Evolutionary conservation across 2,797 vertebrate species (phyloP), one percentile per base, ranked within the genome.

Genomic region (Gallinago nigripennis): DNA sequence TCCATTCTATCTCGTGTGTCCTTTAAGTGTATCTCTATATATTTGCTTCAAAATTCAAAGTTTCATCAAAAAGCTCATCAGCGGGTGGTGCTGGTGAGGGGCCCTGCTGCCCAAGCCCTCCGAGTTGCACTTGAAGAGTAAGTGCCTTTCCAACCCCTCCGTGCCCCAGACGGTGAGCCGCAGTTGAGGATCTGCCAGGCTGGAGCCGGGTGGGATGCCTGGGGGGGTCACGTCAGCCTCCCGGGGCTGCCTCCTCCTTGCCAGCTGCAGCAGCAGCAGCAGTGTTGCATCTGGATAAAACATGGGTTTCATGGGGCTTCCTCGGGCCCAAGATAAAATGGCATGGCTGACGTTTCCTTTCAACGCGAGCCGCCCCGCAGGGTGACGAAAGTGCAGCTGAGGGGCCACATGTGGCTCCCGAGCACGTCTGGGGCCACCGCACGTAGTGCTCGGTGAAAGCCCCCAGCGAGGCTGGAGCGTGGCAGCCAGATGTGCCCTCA

Each of bases 241-340:
- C 63, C 4, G 1, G 53, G 35, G 35, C 35, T 6, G 14, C 41
- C 15, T 56, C 64, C 1, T 0, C 76, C 66, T 12, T 0, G 6
- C 63, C 58, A 60, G 58, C 72, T 64, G 69, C 58, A 60, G 58
- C 88, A 72, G 69, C 66, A 48, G 83, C 53, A 78, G 70, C 71
- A 30, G 54, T 7, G 11, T 27, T 54, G 31, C 65, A 46, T 94
- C 88, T 94, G 94, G 76, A 82, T 86, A 84, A 88, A 95, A 92
- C 0, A 1, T 43, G 86, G 90, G 66, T 46, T 89, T 57, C 41
- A 23, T 1, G 8, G 63, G 30, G 43, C 0, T 0, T 85, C 82
- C 78, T 86, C 3, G 6, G 79, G 70, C 66, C 41, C 20, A 39
- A 39, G 82, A 89, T 89, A 64, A 92, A 92, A 90, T 19, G 33